These are phyloP conservation scores for Coreius guichenoti DNA, from an alignment of 2,797 vertebrate species.

Conservation along the genomic window DNA sequence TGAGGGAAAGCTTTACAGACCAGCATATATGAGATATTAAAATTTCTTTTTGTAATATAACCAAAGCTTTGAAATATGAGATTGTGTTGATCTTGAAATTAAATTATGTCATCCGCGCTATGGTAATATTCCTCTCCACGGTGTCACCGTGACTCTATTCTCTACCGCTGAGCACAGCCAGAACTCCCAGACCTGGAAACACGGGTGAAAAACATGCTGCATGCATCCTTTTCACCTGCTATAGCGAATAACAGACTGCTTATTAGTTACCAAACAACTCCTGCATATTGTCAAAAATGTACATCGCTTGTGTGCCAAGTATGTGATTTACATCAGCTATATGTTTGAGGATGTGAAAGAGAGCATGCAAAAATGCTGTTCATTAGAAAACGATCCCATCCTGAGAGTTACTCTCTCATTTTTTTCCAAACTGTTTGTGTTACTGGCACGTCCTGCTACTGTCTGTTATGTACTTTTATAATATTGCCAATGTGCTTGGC, in stretches of 20 bases:
- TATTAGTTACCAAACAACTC: conserved; percentile 37
- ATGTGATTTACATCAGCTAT: conserved; percentile 37
- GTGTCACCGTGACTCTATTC: conserved; percentile 10
- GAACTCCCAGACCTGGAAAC: conserved; percentile 44
- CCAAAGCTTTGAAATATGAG: conserved; percentile 2
- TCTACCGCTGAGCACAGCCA: conserved; percentile 22
- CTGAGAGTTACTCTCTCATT: conserved; percentile 38
- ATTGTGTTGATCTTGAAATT: conserved; percentile 11
- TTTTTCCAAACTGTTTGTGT: conserved; percentile 44
- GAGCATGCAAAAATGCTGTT: conserved; percentile 49
- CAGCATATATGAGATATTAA: conserved; percentile 3
- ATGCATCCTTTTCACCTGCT: conserved; percentile 41
- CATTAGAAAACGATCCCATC: conserved; percentile 57
- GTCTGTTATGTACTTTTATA: conserved; percentile 55
- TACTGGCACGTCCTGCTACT: conserved; percentile 54
- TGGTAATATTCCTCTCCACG: conserved; percentile 27
- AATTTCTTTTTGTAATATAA: background rate
- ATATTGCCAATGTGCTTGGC: conserved; percentile 53
- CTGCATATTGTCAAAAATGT: conserved; percentile 23
- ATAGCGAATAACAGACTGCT: conserved; percentile 25
- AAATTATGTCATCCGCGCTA: conserved; percentile 47
- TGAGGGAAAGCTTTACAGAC: background rate
- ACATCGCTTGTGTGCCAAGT: conserved; percentile 23
- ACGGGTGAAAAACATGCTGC: conserved; percentile 18
- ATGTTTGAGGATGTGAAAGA: conserved; percentile 48